Conservation (phyloP, 2,797 vertebrate genomes). For the Cyclura pinguis region DNA sequence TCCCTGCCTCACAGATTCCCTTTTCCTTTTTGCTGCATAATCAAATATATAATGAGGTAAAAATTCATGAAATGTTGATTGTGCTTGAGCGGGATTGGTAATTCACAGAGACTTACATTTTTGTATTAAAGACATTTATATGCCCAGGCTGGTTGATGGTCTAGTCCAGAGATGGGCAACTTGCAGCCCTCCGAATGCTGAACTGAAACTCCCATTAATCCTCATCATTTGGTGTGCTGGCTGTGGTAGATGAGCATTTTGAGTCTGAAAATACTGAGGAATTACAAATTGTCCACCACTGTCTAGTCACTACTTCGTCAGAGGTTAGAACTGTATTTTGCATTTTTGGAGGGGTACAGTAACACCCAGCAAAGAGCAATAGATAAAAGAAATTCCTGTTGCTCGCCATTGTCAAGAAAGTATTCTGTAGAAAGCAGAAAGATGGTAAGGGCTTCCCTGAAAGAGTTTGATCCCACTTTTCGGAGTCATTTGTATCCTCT, state of each 20-base stretch:
- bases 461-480: not conserved
- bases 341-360: not conserved
- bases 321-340: not conserved
- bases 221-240: not conserved
- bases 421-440: not conserved
- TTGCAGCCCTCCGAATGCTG: not conserved
- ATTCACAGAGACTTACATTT: not conserved
- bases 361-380: not conserved
- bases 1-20: too few species aligned
- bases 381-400: not conserved
- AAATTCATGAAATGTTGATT: too few species aligned
- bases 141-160: not conserved
- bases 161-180: not conserved
- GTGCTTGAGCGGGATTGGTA: too few species aligned
- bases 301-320: not conserved
- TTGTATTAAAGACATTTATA: not conserved
- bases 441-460: not conserved
- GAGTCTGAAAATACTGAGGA: not conserved
- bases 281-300: not conserved
- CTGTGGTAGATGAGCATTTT: not conserved
- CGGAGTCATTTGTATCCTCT: not conserved
- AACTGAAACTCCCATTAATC: not conserved
- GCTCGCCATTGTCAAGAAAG: not conserved
- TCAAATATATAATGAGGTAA: too few species aligned
- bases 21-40: too few species aligned